Conservation (phyloP, 2,888 invertebrate species). For the Adelphocoris suturalis region DNA sequence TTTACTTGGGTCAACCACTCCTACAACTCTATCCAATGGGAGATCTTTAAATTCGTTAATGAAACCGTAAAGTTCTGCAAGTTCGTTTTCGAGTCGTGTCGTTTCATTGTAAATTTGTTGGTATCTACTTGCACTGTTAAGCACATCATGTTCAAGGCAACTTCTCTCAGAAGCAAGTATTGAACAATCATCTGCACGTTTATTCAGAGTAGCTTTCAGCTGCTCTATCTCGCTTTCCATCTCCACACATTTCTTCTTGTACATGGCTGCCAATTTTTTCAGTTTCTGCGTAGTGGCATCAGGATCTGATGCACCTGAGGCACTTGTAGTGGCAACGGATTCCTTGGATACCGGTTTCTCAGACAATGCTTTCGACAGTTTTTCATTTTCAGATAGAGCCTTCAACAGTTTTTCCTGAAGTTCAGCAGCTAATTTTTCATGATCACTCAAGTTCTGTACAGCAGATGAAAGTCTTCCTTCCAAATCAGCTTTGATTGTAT, state of each 20-base stretch:
- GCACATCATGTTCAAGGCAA: constrained; percentile 58
- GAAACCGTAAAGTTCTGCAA: constrained; percentile 47
- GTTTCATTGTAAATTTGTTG: constrained; percentile 42
- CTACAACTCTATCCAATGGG: background rate
- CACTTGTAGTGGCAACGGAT: background rate
- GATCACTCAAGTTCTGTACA: background rate
- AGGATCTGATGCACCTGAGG: constrained; percentile 74
- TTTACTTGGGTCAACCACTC: constrained; percentile 27
- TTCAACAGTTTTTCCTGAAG: background rate
- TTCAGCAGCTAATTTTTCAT: background rate
- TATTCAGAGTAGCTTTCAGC: constrained; percentile 40
- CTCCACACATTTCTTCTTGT: constrained; percentile 85
- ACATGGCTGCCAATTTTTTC: constrained; percentile 87
- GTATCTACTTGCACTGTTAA: constrained; percentile 34
- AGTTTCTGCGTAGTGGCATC: constrained; percentile 80
- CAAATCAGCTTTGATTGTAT: constrained; percentile 30
- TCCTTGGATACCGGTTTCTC: background rate
- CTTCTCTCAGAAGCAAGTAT: constrained; percentile 46
- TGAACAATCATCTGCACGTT: constrained; percentile 35
- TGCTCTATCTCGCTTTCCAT: constrained; percentile 79
- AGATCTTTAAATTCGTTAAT: constrained; percentile 58
- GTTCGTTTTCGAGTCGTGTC: constrained; percentile 50
- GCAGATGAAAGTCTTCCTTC: constrained; percentile 6
- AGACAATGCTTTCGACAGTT: constrained; percentile 40
- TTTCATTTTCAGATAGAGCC: constrained; percentile 55